Evolutionary conservation across 2,113 vertebrate genomes (phyloP).

Genomic region (Myotis lucifugus): DNA sequence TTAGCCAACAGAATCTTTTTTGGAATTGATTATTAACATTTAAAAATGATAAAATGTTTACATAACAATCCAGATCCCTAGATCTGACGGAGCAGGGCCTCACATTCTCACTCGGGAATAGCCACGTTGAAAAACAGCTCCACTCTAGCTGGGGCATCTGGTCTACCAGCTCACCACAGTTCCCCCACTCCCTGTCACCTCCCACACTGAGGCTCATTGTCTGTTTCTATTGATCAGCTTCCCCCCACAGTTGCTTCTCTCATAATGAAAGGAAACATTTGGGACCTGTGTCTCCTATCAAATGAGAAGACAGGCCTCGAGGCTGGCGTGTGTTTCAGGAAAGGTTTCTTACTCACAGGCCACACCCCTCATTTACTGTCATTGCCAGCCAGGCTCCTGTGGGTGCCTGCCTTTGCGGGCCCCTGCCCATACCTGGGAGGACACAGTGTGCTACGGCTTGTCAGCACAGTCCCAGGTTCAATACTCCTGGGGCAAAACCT

Average conservation of each 20-base stretch:
- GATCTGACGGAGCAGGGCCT: background rate
- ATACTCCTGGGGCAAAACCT: background rate
- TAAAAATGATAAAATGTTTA: background rate
- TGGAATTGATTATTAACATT: background rate
- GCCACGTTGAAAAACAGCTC: background rate
- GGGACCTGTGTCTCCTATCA: background rate
- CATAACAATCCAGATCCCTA: background rate
- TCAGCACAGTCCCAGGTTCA: background rate
- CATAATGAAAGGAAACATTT: background rate
- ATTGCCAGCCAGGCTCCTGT: background rate
- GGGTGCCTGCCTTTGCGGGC: background rate
- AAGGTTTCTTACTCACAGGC: background rate
- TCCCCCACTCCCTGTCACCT: background rate
- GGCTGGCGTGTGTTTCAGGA: background rate
- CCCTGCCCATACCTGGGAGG: background rate
- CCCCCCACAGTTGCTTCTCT: background rate
- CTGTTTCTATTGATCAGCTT: accelerated
- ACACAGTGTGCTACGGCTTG: accelerated
- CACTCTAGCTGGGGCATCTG: background rate
- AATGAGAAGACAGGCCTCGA: background rate
- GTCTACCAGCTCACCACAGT: background rate
- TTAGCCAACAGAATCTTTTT: background rate
- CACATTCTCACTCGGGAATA: background rate
- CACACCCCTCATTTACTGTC: background rate
- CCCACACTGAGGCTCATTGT: background rate